Evolutionary conservation across 2,113 vertebrate genomes (phyloP).

Genomic region (Amblyornis subalaris): DNA sequence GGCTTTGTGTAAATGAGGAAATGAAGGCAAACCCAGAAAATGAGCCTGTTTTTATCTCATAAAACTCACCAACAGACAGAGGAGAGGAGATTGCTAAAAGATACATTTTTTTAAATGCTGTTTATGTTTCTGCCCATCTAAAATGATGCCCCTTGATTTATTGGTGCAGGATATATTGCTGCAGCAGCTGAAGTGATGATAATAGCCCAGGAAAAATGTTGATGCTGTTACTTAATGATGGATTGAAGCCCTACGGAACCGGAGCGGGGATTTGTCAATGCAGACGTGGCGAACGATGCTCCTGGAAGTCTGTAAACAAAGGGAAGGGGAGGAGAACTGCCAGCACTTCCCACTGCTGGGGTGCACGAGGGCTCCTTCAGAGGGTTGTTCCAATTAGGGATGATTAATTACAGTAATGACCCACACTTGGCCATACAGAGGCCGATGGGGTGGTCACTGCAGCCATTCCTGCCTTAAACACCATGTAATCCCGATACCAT

Average conservation of each 20-base stretch:
- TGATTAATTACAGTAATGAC: slow-evolving; percentile 16
- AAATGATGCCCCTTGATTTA: slow-evolving; percentile 70
- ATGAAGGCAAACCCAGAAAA: not conserved
- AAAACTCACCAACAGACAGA: not conserved
- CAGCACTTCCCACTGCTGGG: slow-evolving; percentile 29
- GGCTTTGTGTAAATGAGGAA: not conserved
- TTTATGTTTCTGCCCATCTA: slow-evolving; percentile 55
- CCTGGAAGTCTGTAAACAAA: slow-evolving; percentile 59
- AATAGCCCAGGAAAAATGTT: slow-evolving; percentile 73
- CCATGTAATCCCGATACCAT: not conserved
- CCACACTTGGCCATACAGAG: not conserved
- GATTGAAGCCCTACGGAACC: slow-evolving; percentile 63
- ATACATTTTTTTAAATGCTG: slow-evolving; percentile 30
- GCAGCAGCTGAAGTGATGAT: slow-evolving; percentile 68
- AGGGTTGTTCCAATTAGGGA: slow-evolving; percentile 45
- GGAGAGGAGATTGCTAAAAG: not conserved
- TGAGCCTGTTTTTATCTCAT: not conserved
- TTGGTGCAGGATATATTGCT: slow-evolving; percentile 44
- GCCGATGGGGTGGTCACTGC: not conserved
- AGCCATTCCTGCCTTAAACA: not conserved
- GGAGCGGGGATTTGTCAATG: slow-evolving; percentile 66
- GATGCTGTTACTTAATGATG: slow-evolving; percentile 69
- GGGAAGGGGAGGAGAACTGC: slow-evolving; percentile 16
- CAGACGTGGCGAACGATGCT: slow-evolving; percentile 67
- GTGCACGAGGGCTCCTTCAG: not conserved